Evolutionary conservation across 1,140 invertebrate genomes (phyloP), one percentile per base, ranked within the genome.

Genomic region (Drosophila paulistorum): DNA sequence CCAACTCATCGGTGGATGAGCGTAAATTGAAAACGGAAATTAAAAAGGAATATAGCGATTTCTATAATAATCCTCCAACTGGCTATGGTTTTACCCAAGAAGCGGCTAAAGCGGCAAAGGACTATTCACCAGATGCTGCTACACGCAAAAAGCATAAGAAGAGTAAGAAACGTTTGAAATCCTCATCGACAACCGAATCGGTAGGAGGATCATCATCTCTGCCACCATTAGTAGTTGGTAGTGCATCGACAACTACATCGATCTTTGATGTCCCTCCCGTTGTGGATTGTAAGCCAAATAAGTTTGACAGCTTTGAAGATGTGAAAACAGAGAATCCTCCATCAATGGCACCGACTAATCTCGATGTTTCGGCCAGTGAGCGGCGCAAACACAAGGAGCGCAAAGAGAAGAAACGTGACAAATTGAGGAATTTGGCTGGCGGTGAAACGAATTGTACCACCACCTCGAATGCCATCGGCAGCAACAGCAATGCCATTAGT

Each of bases 131-230:
- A 26, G 95, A 95, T 78, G 85, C 93, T 3, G 85, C 93, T 3
- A 23, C 45, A 33, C 93, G 95, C 4, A 96, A 95, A 81, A 96
- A 96, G 81, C 96, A 97, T 78, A 96, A 96, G 90, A 97, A 97
- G 92, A 97, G 96, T 81, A 96, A 96, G 85, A 96, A 96, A 83
- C 94, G 95, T 5, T 94, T 95, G 63, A 97, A 96, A 84, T 94
- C 94, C 73, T 94, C 94, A 2, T 92, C 63, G 0, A 67, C 79
- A 3, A 79, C 67, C 17, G 64, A 71, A 33, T n/a, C 33, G 7
- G 7, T n/a, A n/a, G 54, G 26, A 2, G 65, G 6, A 30, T 30
- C 30, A 7, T 30, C 57, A 1, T 54, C 74, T 1, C 42, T 63
- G 4, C 11, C 66, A 7, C 48, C 71, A 1, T 41, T 37, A 1